Evolutionary conservation across 2,113 vertebrate species (phyloP).

Genomic region (Nibea albiflora): DNA sequence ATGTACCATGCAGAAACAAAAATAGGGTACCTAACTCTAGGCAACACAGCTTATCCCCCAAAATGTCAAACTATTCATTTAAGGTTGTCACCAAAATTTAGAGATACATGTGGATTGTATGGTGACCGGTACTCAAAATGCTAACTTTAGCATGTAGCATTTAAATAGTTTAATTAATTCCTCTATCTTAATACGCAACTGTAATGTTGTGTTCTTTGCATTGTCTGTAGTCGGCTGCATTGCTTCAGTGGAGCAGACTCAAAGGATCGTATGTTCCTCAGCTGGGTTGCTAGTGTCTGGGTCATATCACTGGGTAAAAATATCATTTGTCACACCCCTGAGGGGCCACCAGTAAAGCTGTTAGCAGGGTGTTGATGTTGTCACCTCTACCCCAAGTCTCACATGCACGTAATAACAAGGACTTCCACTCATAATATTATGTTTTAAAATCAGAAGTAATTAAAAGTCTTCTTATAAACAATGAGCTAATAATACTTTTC

Average conservation of each 20-base stretch:
- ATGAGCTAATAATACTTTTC: not conserved
- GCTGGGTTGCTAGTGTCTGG: conserved; percentile 26
- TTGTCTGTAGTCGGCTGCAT: not conserved
- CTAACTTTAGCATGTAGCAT: not conserved
- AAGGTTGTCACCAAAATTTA: not conserved
- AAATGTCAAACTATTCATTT: not conserved
- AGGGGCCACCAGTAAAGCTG: conserved; percentile 43
- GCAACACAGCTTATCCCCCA: not conserved
- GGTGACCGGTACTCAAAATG: not conserved
- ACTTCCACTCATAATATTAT: not conserved
- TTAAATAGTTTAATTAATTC: not conserved
- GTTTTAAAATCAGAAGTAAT: not conserved
- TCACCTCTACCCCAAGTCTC: conserved; percentile 10
- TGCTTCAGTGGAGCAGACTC: conserved; percentile 10
- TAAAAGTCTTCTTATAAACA: not conserved
- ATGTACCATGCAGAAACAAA: not conserved
- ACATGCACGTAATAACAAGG: not conserved
- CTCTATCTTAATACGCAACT: not conserved
- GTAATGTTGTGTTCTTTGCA: not conserved
- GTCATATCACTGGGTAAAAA: conserved; percentile 47
- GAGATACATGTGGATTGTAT: not conserved
- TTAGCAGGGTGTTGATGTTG: conserved; percentile 50
- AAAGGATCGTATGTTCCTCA: conserved; percentile 23
- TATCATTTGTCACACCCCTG: conserved; percentile 46
- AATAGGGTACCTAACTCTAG: not conserved